These are phyloP conservation scores for Xenotilapia longispinis DNA, from an alignment of 2,113 vertebrate species.

Conservation along the genomic window DNA sequence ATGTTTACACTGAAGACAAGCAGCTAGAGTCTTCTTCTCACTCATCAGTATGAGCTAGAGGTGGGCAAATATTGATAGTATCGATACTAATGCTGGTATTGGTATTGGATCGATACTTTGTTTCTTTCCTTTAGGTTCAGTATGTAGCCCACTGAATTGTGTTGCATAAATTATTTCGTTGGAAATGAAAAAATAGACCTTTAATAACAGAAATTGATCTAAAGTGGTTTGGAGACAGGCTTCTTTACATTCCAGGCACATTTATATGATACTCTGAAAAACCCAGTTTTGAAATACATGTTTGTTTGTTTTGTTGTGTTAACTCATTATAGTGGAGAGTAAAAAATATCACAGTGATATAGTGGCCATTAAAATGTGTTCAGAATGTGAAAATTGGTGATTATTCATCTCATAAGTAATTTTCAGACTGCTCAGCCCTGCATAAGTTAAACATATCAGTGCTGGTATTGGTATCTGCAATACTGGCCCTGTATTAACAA, in stretches of 20 bases:
- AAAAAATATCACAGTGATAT: background rate
- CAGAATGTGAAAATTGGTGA: background rate
- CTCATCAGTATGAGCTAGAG: background rate
- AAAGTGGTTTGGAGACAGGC: background rate
- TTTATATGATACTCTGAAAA: background rate
- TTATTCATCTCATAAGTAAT: background rate
- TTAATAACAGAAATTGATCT: background rate
- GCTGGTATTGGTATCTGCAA: background rate
- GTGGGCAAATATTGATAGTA: fast-evolving
- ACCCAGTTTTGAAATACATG: background rate
- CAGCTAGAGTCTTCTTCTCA: background rate
- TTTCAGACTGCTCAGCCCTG: background rate
- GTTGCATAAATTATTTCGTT: background rate
- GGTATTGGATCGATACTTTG: background rate
- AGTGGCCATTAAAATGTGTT: background rate
- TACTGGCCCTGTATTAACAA: background rate
- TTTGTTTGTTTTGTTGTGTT: background rate
- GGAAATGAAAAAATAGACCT: background rate
- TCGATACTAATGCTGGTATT: fast-evolving
- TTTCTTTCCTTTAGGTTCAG: background rate
- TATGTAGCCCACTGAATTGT: background rate
- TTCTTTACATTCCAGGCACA: background rate
- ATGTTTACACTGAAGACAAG: background rate
- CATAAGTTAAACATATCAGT: background rate
- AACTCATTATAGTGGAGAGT: background rate